Conservation (phyloP, 2,888 invertebrate species). For the Isoperla grammatica region DNA sequence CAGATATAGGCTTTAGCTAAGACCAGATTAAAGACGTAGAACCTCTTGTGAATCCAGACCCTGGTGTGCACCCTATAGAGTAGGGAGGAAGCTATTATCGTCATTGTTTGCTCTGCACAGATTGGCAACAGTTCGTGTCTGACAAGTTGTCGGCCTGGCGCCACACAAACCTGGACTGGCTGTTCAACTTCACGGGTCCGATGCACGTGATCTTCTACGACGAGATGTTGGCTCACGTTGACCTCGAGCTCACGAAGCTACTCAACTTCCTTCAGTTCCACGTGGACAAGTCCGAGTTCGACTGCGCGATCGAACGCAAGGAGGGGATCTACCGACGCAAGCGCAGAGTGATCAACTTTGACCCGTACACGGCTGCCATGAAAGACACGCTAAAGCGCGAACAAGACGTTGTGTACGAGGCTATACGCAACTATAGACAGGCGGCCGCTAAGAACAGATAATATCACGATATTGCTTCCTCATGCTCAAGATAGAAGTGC, state of each 20-base stretch:
- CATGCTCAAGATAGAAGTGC: slow-evolving; percentile 7
- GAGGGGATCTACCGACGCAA: slow-evolving; percentile 70
- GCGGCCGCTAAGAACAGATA: no score
- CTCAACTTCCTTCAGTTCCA: slow-evolving; percentile 55
- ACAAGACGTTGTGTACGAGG: slow-evolving; percentile 49
- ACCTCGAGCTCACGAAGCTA: slow-evolving; percentile 55
- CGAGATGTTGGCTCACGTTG: slow-evolving; percentile 50
- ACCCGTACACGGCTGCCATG: slow-evolving; percentile 65
- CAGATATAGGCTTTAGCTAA: no score
- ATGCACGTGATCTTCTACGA: slow-evolving; percentile 67
- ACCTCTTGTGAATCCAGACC: no score
- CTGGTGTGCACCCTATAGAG: no score
- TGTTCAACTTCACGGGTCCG: slow-evolving; percentile 61
- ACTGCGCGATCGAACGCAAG: slow-evolving; percentile 54
- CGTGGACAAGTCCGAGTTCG: slow-evolving; percentile 35
- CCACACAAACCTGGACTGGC: slow-evolving; percentile 63
- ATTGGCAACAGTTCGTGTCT: slow-evolving; percentile 65
- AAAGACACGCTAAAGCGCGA: slow-evolving; percentile 45
- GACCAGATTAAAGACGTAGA: no score
- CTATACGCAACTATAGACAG: slow-evolving; percentile 38
- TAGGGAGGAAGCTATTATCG: no score
- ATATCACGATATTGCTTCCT: slow-evolving; percentile 12
- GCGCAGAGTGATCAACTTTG: slow-evolving; percentile 59
- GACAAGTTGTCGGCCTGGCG: slow-evolving; percentile 63
- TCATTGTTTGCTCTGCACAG: no score